Base-by-base conservation (phyloP, 2,113 vertebrate species). In the Phalacrocorax pelagicus region DNA sequence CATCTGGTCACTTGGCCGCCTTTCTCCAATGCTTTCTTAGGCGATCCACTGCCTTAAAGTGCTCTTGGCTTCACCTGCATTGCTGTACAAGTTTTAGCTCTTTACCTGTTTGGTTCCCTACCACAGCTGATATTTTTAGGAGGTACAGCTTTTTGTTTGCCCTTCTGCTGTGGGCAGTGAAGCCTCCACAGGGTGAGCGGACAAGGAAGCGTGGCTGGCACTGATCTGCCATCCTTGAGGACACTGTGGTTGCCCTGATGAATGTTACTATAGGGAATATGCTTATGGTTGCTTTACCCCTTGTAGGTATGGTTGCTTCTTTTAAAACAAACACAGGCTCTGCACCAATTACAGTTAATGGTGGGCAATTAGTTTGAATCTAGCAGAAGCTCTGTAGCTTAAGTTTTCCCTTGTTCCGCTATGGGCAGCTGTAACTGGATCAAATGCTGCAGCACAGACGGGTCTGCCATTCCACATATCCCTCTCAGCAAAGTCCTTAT, bases 401-500 rank as follows among this genome's bases (percentile, higher is more conserved):
- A 49, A 51, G 46, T 93, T 85, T 40, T 59, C 70, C 24, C 44
- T 69, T 4, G 0, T 46, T 57, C 27, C 74, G 20, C 58, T 67
- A 15, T 38, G 0, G 0, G 5, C 21, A 69, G 72, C 75, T 89
- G 5, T 30, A 70, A 61, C 15, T 67, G 75, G 72, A 75, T 77
- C 24, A 63, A 77, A 62, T 26, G 14, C 57, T 52, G 16, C 23
- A 19, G 34, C 18, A 9, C 7, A 9, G 42, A 44, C 8, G 3
- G 27, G 24, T 15, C 14, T 1, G 1, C 32, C 0, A 1, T 12
- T 81, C 30, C 27, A 51, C 4, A 2, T 9, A 5, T 55, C 40
- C 54, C 6, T 0, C 42, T 42, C 1, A 0, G 11, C n/a, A n/a
- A 20, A 82, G 49, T 55, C 19, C 21, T 46, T 0, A 1, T 16